A percentile compares a stretch with the other conserved stretches of the same genome.
Conservation (phyloP, 2,888 invertebrate genomes). For the Panorpa germanica region DNA sequence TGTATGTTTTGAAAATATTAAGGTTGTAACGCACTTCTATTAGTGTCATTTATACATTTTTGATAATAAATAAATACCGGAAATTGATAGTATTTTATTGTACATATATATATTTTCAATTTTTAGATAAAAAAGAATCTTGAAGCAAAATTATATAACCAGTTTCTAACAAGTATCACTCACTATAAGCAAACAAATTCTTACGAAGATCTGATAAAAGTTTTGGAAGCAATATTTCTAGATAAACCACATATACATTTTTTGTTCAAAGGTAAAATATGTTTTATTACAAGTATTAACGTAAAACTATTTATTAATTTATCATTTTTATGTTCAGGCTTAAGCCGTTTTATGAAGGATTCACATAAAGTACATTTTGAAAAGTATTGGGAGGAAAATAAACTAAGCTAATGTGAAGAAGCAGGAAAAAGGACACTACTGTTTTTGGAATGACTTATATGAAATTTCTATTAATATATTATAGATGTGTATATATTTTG, state of each 20-base stretch:
- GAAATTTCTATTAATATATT: no score
- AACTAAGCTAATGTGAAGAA: no score
- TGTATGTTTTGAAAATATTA: background rate
- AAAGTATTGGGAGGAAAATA: constrained; percentile 25
- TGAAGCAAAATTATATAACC: constrained; percentile 36
- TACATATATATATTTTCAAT: constrained; percentile 7
- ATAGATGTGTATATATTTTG: no score
- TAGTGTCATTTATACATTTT: no score
- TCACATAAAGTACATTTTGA: constrained; percentile 28
- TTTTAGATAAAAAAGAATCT: constrained; percentile 40
- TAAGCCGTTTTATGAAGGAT: no score
- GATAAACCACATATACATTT: constrained; percentile 30
- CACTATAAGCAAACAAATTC: constrained; percentile 42
- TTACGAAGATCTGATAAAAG: constrained; percentile 31
- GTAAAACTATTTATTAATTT: no score
- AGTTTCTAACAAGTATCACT: constrained; percentile 42
- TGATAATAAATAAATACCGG: constrained; percentile 3
- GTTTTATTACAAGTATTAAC: no score
- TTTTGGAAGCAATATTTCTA: constrained; percentile 31
- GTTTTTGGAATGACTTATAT: no score
- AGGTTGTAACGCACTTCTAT: no score
- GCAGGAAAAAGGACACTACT: no score
- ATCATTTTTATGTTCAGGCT: no score
- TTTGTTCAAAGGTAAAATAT: constrained; percentile 38
- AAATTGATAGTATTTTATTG: background rate